Percentiles rank a stretch among this genome's conserved stretches.
phyloP scores from a whole-genome alignment of 1,140 invertebrate genomes.

The Meloidogyne exigua region DNA sequence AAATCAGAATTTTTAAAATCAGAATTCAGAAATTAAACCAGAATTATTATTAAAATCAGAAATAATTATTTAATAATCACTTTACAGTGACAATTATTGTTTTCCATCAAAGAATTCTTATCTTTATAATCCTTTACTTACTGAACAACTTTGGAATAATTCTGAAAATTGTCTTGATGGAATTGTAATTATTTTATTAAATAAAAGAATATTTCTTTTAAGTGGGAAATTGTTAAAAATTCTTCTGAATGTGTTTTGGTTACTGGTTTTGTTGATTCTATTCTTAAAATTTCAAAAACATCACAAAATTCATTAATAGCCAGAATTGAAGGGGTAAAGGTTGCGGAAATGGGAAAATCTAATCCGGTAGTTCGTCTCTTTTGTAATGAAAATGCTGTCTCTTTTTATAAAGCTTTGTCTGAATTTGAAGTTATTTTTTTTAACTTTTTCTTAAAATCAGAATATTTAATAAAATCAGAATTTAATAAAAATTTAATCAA shows the following conservation, averaged over 20 bases:
- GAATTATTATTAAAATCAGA: too few species aligned
- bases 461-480: not conserved
- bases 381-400: not conserved
- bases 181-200: not conserved
- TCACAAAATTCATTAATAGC: not conserved
- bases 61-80: not conserved
- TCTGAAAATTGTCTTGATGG: not conserved
- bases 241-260: not conserved
- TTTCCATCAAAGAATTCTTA: not conserved
- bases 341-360: not conserved
- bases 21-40: not conserved
- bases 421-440: not conserved
- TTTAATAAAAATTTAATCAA: too few species aligned
- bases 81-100: not conserved
- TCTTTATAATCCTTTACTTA: not conserved
- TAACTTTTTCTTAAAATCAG: not conserved
- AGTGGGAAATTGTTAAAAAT: not conserved
- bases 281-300: not conserved
- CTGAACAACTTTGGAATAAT: not conserved
- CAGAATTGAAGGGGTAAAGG: not conserved
- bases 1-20: not conserved
- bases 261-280: not conserved
- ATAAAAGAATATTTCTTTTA: not conserved
- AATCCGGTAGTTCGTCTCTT: not conserved
- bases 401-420: not conserved